phyloP scores from a whole-genome alignment of 2,797 vertebrate genomes.

The Sandelia bainsii region DNA sequence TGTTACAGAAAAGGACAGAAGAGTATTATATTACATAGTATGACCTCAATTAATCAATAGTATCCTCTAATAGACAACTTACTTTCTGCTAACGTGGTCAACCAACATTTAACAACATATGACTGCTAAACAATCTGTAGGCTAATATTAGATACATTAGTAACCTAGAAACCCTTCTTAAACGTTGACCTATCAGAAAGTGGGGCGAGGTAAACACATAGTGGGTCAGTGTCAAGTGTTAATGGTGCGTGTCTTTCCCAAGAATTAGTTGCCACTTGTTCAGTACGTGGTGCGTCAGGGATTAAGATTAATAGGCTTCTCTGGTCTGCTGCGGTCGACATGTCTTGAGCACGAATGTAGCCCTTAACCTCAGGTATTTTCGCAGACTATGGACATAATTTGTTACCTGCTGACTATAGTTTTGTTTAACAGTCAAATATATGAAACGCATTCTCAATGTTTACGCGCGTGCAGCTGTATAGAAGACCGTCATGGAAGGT shows the following conservation, averaged over 20 bases:
- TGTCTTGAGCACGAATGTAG: slow-evolving; percentile 81
- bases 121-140: too few relatives aligned
- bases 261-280: slow-evolving; percentile 66
- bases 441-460: slow-evolving; percentile 78
- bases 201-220: neutral
- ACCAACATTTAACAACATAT: too few relatives aligned
- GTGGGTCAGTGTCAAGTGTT: slow-evolving; percentile 42
- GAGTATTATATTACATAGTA: too few relatives aligned
- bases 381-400: slow-evolving; percentile 88
- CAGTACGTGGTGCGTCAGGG: slow-evolving; percentile 56
- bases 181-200: neutral
- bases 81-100: too few relatives aligned
- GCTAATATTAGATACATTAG: neutral
- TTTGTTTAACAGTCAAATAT: slow-evolving; percentile 71
- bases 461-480: slow-evolving; percentile 89
- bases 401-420: slow-evolving; percentile 81
- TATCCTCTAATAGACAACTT: too few relatives aligned
- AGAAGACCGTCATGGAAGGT: slow-evolving; percentile 91
- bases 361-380: slow-evolving; percentile 64
- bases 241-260: slow-evolving; percentile 42
- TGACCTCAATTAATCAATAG: too few relatives aligned
- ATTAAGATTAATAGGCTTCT: slow-evolving; percentile 80
- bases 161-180: neutral
- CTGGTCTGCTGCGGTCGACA: slow-evolving; percentile 65
- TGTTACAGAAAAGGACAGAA: too few relatives aligned